phyloP scores from a whole-genome alignment of 2,797 vertebrate genomes.

The Sylvia borin region DNA sequence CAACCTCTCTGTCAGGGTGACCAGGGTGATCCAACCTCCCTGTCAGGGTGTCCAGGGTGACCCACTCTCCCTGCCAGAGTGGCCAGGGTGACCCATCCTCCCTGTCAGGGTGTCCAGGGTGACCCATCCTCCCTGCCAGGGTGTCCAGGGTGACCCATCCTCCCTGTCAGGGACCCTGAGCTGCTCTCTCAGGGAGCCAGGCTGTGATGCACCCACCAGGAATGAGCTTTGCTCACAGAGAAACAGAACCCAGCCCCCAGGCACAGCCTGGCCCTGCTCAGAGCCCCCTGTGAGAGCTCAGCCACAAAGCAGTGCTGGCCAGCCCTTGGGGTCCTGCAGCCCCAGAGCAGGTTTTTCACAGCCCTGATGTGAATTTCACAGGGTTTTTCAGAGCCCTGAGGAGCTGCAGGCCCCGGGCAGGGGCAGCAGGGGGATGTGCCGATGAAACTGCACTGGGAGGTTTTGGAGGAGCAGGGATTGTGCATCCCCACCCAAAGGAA shows the following conservation, averaged over 20 bases:
- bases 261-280: background rate
- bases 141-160: no score
- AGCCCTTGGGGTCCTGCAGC: background rate
- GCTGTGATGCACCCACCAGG: background rate
- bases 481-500: background rate
- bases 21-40: no score
- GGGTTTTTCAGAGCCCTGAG: no score
- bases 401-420: background rate
- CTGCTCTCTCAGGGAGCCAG: conserved; percentile 19
- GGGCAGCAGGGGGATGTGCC: background rate
- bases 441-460: background rate
- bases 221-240: background rate
- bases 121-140: no score
- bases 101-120: no score
- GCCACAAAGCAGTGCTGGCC: background rate
- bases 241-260: background rate
- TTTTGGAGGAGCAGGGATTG: background rate
- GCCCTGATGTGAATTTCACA: no score
- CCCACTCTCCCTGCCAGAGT: no score
- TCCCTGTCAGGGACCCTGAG: background rate
- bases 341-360: background rate
- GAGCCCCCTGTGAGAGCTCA: background rate
- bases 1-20: no score
- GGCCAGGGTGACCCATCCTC: no score
- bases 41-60: no score